A percentile compares a stretch with the other conserved stretches of the same genome.
Conservation (phyloP, 2,888 invertebrate genomes). For the Apamea monoglypha region DNA sequence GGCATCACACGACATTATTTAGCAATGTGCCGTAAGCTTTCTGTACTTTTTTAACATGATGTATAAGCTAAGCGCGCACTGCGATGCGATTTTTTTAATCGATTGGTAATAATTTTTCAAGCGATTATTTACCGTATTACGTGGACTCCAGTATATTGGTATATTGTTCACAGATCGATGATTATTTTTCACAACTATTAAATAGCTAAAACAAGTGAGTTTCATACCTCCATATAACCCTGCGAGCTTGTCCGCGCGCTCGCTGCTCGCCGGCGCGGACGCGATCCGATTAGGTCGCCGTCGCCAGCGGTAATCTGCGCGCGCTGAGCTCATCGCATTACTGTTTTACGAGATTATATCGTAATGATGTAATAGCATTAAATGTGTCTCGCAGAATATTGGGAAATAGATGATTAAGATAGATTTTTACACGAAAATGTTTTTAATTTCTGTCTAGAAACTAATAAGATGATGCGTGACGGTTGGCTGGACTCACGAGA, state of each 20-base stretch:
- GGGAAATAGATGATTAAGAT: neutral
- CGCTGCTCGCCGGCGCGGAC: constrained; percentile 24
- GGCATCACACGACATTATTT: neutral
- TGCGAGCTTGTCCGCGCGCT: constrained; percentile 17
- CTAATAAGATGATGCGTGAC: neutral
- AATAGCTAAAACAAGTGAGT: constrained; percentile 19
- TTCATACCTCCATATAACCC: neutral
- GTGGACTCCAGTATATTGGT: neutral
- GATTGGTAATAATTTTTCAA: too few relatives aligned
- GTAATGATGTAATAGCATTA: constrained; percentile 35
- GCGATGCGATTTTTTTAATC: too few relatives aligned
- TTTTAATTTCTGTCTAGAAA: neutral
- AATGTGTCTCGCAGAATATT: constrained; percentile 18
- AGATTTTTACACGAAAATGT: neutral
- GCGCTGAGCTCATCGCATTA: constrained; percentile 33
- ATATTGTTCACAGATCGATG: neutral
- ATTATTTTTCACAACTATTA: neutral
- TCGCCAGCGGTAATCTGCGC: constrained; percentile 44
- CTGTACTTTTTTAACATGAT: neutral
- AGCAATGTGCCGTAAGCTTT: neutral
- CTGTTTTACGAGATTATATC: constrained; percentile 42
- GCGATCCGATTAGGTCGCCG: constrained; percentile 54
- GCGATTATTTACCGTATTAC: too few relatives aligned
- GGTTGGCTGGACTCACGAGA: neutral
- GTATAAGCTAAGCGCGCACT: neutral